Evolutionary conservation across 2,113 vertebrate genomes (phyloP), one percentile per base, ranked within the genome.

Genomic region (Tetrax tetrax): DNA sequence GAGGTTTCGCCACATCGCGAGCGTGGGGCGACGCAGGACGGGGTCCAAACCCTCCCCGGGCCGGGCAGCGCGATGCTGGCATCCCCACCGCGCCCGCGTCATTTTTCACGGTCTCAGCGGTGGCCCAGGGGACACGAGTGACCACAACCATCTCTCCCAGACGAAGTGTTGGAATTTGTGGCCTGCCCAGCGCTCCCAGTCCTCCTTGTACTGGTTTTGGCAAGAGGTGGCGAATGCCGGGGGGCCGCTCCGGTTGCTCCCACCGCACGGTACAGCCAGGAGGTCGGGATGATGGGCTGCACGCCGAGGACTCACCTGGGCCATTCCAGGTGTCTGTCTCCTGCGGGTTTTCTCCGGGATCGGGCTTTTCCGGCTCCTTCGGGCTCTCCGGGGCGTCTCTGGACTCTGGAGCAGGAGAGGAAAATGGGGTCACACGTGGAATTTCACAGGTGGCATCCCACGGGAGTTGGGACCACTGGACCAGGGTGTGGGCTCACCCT

Each of bases 231-330:
- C 0, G 1, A 48, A 21, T 3, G 7, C 27, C 10, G 1, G 28
- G 29, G 31, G 25, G 29, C 25, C 51, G n/a, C 43, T 43, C 24
- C 2, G 14, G 48, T 23, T 19, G 63, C 37, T 57, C 75, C 75
- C n/a, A 57, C 45, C 70, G 14, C 4, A 0, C 1, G 7, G 7
- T 48, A 23, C 59, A 38, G 37, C 5, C 5, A 3, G 38, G 43
- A 35, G n/a, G 12, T 48, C 3, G 0, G 31, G 33, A 45, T 6
- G 22, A 59, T 7, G 1, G 0, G 24, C 7, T 1, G 4, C 18
- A 10, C 2, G 3, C 2, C 3, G 1, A 25, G 75, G 10, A 86
- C 96, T 98, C 93, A 99, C 99, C 99, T 98, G 99, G 99, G 48
- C 99, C 98, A 0, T 95, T 98, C 99, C 99, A 99, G 5, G 45